Base-by-base conservation (phyloP, 2,888 invertebrate genomes). In the Cephus runcator region DNA sequence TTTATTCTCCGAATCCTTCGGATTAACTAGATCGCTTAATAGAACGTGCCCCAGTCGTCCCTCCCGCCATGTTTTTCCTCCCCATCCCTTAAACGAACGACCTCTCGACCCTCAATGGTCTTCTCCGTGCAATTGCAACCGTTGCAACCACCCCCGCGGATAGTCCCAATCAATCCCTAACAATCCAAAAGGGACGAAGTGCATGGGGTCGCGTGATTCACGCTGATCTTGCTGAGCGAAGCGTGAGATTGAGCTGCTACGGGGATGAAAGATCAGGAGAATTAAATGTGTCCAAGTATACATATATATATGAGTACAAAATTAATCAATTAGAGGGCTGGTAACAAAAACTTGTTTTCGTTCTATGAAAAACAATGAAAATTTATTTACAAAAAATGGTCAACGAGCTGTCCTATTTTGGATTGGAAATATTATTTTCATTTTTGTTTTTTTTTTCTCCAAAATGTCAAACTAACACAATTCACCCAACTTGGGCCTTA, bases 171-270 rank as follows among this genome's bases (percentile, higher is more conserved):
- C 79, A 80, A 81, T 80, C 79, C 75, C 75, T 68, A 77, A 69
- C 76, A 78, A 69, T 73, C 75, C 68, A 77, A 73, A 56, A 79
- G 80, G 81, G 81, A 77, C 75, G 73, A 78, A 79, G 76, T 71
- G 76, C 69, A 40, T 69, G 74, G 68, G 36, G 23, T 31, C 6
- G 76, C 75, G 79, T 82, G 80, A 83, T 83, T 84, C 83, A 81
- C 77, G 76, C 79, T 76, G 79, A 75, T 75, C 71, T 79, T 69
- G 79, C 69, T 79, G 78, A 85, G 78, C 83, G 79, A 76, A 81
- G 80, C 80, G 81, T 83, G 80, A 81, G 82, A 84, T 84, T 83
- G 84, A 82, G 81, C 75, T 75, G 73, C 31, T 23, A 34, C 40
- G 40, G 1, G 36, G 30, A 33, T 30, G 73, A 34, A 69, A 31